phyloP scores from a whole-genome alignment of 1,140 invertebrate genomes.

The Colletes latitarsis region DNA sequence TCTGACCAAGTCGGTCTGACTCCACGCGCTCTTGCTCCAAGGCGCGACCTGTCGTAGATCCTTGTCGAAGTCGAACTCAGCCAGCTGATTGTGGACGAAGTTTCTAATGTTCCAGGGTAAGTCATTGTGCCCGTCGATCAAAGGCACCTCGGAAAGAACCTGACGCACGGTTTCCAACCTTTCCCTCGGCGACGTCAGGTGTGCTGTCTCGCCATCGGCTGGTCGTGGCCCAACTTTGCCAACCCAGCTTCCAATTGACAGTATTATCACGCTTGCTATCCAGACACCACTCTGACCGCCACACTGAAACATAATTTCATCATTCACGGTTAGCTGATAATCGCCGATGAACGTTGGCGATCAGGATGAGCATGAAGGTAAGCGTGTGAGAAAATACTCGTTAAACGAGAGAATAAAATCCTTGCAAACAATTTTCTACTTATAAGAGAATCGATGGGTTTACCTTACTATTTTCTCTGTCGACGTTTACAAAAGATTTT shows the following conservation, averaged over 20 bases:
- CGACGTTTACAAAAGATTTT: no score
- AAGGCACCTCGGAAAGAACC: constrained; percentile 82
- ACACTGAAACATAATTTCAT: constrained; percentile 56
- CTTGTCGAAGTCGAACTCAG: constrained; percentile 87
- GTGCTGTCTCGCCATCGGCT: constrained; percentile 71
- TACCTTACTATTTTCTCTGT: no score
- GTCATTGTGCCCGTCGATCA: constrained; percentile 90
- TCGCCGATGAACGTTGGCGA: not conserved
- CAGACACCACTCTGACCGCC: constrained; percentile 68
- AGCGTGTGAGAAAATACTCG: no score
- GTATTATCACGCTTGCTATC: constrained; percentile 68
- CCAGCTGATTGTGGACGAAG: constrained; percentile 88
- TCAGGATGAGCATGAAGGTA: not conserved
- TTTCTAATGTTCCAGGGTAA: constrained; percentile 92
- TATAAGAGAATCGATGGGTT: no score
- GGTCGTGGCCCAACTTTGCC: constrained; percentile 71
- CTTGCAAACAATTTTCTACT: no score
- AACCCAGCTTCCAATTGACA: constrained; percentile 72
- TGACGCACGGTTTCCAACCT: constrained; percentile 81
- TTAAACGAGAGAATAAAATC: no score
- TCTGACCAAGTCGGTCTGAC: constrained; percentile 89
- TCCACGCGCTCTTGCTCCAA: constrained; percentile 90
- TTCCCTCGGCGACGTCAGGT: constrained; percentile 71
- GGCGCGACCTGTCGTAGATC: constrained; percentile 86
- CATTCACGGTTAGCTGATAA: not conserved